Conservation (phyloP, 2,797 vertebrate species). For the Hippocampus kuda region DNA sequence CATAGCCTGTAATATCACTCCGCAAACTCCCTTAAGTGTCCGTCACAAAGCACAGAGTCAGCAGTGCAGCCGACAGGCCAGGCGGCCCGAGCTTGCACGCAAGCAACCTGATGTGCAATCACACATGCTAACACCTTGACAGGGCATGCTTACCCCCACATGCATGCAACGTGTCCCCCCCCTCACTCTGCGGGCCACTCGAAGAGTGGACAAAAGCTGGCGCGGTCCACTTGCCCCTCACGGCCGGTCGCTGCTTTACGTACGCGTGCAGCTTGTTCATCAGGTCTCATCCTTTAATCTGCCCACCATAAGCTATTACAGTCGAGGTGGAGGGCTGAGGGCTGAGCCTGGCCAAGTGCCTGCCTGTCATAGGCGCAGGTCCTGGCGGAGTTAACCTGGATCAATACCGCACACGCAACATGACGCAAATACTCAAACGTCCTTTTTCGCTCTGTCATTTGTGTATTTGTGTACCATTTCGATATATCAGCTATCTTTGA, state of each 20-base stretch:
- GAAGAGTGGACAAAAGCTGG: constrained; percentile 41
- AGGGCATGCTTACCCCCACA: constrained; percentile 9
- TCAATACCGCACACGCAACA: constrained; percentile 48
- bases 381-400: constrained; percentile 49
- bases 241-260: constrained; percentile 44
- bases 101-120: no score
- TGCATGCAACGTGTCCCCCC: constrained; percentile 17
- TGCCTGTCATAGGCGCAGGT: constrained; percentile 41
- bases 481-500: neutral
- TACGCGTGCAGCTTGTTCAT: constrained; percentile 46
- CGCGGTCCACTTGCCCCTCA: constrained; percentile 34
- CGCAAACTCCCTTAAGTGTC: constrained; percentile 24
- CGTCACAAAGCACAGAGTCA: constrained; percentile 48
- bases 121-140: no score
- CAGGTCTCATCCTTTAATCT: constrained; percentile 65
- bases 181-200: constrained; percentile 40
- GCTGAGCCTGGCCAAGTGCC: constrained; percentile 43
- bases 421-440: constrained; percentile 33
- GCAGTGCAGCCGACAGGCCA: constrained; percentile 43
- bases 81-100: neutral
- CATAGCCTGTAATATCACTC: neutral
- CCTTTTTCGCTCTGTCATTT: constrained; percentile 6
- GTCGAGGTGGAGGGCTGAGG: constrained; percentile 27
- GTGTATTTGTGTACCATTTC: neutral
- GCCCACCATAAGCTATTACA: constrained; percentile 50